Conservation (phyloP, 2,797 vertebrate species). For the Lagorchestes hirsutus region DNA sequence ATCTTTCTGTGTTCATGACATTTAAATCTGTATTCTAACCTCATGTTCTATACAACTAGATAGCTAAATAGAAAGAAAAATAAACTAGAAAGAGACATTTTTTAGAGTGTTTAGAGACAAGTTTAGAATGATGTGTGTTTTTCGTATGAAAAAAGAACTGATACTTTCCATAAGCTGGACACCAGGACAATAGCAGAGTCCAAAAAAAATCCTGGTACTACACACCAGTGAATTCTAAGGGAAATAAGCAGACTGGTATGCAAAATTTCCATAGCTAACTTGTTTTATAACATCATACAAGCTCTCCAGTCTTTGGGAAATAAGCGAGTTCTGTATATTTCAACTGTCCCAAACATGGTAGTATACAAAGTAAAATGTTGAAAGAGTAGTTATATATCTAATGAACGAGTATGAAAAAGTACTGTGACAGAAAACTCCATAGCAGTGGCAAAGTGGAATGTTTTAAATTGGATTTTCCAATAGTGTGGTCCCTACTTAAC, state of each 20-base stretch:
- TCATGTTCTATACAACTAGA: constrained; percentile 7
- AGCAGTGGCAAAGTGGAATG: constrained; percentile 24
- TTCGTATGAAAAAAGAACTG: background rate
- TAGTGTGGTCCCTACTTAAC: constrained; percentile 16
- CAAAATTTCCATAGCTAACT: constrained; percentile 9
- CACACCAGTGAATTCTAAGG: constrained; percentile 10
- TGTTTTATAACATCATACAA: constrained; percentile 32
- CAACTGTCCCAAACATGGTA: background rate
- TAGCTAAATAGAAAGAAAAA: background rate
- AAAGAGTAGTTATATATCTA: constrained; percentile 12
- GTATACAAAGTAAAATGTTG: constrained; percentile 17
- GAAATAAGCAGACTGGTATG: background rate
- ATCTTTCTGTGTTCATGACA: constrained; percentile 46
- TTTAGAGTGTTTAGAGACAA: background rate
- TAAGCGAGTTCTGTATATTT: background rate
- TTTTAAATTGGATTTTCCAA: constrained; percentile 44
- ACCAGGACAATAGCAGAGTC: background rate
- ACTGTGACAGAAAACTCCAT: background rate
- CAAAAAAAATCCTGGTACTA: background rate
- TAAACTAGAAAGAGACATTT: background rate
- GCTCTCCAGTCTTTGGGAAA: background rate
- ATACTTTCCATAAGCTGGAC: background rate
- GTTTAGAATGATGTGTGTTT: background rate
- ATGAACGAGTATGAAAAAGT: constrained; percentile 24
- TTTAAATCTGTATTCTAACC: constrained; percentile 47